Base-by-base conservation (phyloP, 1,140 invertebrate species). In the Sarcophaga bullata region DNA sequence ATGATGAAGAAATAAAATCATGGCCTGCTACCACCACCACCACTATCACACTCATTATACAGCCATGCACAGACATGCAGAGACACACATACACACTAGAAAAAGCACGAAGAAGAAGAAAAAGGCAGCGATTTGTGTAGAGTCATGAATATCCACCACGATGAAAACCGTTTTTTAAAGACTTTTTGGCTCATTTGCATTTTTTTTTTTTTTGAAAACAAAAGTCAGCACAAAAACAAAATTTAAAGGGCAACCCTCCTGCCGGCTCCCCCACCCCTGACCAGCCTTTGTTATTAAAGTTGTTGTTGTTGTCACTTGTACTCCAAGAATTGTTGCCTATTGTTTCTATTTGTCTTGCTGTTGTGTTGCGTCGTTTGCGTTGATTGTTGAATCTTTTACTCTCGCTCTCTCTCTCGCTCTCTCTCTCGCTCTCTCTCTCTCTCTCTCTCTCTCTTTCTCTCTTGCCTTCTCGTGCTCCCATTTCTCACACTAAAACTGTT, bases 171-270 rank as follows among this genome's bases (percentile, higher is more conserved):
- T 52, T 48, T 25, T n/a, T 78, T 78, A 78, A 78, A 37, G 25
- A n/a, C 75, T 52, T 78, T 78, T 58, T 25, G 75, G 4, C 75
- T 78, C 49, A 78, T 78, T 78, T 78, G 75, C 75, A 78, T 78
- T 78, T 37, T 4, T 37, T 37, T 37, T 78, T 52, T 37, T 37
- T 37, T 78, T 52, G 49, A 78, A 78, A 78, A 78, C 75, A 78
- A 78, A 78, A 78, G 75, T 78, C 75, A 78, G 50, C 48, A 68
- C 19, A 68, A 37, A 37, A 37, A 37, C 25, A 37, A 37, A 37
- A 37, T 37, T 37, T 37, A 37, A 37, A 37, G 25, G 25, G 25
- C 25, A 37, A 3, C 3, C 52, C 10, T 58, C 1, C 11, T 58
- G 9, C n/a, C n/a, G n/a, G n/a, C n/a, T n/a, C n/a, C n/a, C 25